A percentile compares a stretch with the other conserved stretches of the same genome.
phyloP scores from a whole-genome alignment of 2,888 invertebrate species.

The Sphaeridia pumilis region DNA sequence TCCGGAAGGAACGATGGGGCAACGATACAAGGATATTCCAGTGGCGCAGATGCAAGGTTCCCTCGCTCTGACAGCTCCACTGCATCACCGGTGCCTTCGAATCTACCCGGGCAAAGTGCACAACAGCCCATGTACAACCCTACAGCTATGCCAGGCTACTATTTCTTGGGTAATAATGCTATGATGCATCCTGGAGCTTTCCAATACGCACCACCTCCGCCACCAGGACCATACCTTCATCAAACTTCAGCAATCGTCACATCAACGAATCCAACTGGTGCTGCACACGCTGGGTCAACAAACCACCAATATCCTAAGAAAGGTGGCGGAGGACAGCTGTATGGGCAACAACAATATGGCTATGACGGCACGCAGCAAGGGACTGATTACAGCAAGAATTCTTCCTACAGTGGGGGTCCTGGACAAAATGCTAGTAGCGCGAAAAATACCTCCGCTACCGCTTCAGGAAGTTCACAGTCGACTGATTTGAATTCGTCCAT shows the following conservation, averaged over 20 bases:
- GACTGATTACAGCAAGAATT: conserved; percentile 30
- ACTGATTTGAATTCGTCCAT: conserved; percentile 67
- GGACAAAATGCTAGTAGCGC: conserved; percentile 31
- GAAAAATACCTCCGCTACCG: conserved; percentile 39
- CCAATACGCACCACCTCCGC: conserved; percentile 18
- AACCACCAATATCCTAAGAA: conserved; percentile 35
- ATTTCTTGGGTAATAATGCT: conserved; percentile 32
- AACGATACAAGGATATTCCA: conserved; percentile 31
- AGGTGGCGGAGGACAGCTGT: conserved; percentile 16
- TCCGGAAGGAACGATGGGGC: conserved; percentile 31
- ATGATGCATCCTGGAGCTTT: conserved; percentile 24
- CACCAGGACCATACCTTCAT: conserved; percentile 19
- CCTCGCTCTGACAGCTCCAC: conserved; percentile 35
- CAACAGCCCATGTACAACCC: conserved; percentile 34
- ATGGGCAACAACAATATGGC: conserved; percentile 27
- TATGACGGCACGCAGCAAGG: conserved; percentile 30
- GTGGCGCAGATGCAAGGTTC: conserved; percentile 32
- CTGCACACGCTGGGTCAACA: conserved; percentile 28
- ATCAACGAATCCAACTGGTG: conserved; percentile 31
- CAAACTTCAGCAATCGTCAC: conserved; percentile 23
- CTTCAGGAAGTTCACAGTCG: conserved; percentile 40
- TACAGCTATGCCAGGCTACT: conserved; percentile 28
- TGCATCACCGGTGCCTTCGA: conserved; percentile 36
- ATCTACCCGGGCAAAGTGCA: conserved; percentile 32
- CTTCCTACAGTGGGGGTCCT: conserved; percentile 29